phyloP scores from a whole-genome alignment of 2,797 vertebrate genomes.

The Microhierax caerulescens region DNA sequence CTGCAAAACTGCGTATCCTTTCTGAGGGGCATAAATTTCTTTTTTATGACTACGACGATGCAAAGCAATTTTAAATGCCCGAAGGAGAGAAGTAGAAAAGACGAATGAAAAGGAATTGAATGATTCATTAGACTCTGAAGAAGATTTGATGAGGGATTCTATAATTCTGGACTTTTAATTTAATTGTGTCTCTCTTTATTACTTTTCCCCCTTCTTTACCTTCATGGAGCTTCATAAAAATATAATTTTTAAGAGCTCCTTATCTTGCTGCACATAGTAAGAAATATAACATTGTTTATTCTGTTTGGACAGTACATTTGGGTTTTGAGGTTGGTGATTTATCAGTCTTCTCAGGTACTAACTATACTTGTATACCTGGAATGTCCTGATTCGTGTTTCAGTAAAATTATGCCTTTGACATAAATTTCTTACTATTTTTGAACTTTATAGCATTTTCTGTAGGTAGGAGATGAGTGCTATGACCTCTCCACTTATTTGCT shows the following conservation, averaged over 20 bases:
- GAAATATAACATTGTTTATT: conserved; percentile 55
- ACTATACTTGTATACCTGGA: neutral
- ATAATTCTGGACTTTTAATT: conserved; percentile 61
- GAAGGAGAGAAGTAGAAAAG: conserved; percentile 62
- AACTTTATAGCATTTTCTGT: conserved; percentile 33
- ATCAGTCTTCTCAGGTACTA: conserved; percentile 8
- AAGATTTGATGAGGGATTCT: conserved; percentile 58
- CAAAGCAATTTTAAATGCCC: conserved; percentile 72
- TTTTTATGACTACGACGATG: conserved; percentile 55
- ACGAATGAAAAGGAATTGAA: conserved; percentile 55
- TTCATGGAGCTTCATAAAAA: conserved; percentile 35
- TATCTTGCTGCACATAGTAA: conserved; percentile 4
- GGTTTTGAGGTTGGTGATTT: conserved; percentile 41
- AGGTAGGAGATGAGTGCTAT: conserved; percentile 31
- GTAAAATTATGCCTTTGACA: conserved; percentile 41
- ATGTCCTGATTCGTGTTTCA: neutral
- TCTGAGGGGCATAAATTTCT: conserved; percentile 60
- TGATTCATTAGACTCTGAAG: conserved; percentile 65
- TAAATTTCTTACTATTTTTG: conserved; percentile 50
- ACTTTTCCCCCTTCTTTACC: conserved; percentile 4
- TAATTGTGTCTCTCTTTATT: conserved; percentile 43
- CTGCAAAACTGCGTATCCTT: conserved; percentile 63
- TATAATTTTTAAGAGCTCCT: conserved; percentile 26
- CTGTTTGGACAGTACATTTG: conserved; percentile 38
- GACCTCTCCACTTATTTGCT: conserved; percentile 20